Evolutionary conservation across 2,888 invertebrate species (phyloP).

Genomic region (Onchidella celtica): DNA sequence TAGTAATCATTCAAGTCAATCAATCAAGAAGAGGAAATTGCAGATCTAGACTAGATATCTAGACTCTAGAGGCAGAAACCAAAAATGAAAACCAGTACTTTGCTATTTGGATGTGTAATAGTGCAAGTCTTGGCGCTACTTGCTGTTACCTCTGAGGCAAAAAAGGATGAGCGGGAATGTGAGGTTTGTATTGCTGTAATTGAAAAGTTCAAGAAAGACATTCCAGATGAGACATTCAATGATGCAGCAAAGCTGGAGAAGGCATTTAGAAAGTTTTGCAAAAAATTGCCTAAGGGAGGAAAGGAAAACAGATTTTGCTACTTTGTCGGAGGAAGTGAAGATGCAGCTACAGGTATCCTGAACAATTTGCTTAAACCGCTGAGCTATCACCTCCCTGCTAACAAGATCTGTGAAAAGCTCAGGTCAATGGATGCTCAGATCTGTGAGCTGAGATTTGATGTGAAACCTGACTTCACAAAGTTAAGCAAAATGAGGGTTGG

Average conservation of each 20-base stretch:
- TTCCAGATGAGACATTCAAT: slow-evolving; percentile 87
- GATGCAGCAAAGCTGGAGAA: slow-evolving; percentile 89
- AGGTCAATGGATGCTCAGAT: slow-evolving; percentile 95
- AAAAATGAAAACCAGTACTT: too few species aligned
- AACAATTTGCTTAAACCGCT: slow-evolving; percentile 95
- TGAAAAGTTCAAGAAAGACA: slow-evolving; percentile 87
- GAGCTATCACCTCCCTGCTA: slow-evolving; percentile 93
- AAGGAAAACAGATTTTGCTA: slow-evolving; percentile 98
- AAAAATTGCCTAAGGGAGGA: slow-evolving; percentile 85
- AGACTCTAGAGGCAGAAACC: too few species aligned
- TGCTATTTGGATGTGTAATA: too few species aligned
- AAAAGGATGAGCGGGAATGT: too few species aligned
- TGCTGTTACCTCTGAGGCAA: too few species aligned
- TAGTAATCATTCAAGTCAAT: too few species aligned
- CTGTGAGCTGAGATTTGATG: slow-evolving; percentile 93
- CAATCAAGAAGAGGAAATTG: too few species aligned
- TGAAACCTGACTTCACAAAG: slow-evolving; percentile 97
- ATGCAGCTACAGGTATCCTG: slow-evolving; percentile 97
- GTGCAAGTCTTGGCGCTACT: too few species aligned
- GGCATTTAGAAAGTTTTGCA: slow-evolving; percentile 92
- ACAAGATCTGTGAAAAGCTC: slow-evolving; percentile 96
- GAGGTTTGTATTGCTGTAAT: slow-evolving; percentile 91
- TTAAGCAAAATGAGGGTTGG: slow-evolving; percentile 98
- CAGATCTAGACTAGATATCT: too few species aligned
- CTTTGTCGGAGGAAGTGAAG: slow-evolving; percentile 96